Conservation (phyloP, 2,888 invertebrate genomes). For the Gortyna flavago region DNA sequence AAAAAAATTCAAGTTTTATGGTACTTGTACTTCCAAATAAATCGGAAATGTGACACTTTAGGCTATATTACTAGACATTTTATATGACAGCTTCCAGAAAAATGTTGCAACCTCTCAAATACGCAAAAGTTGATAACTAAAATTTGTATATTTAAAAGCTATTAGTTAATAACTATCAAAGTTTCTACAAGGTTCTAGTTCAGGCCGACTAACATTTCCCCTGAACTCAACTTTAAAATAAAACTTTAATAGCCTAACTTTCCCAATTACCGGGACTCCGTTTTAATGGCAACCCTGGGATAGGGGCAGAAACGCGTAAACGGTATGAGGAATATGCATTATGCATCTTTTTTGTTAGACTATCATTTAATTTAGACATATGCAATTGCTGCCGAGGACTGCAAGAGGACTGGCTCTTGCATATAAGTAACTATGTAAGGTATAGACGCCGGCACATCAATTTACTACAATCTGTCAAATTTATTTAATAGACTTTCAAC, state of each 20-base stretch:
- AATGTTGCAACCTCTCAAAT: no score
- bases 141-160: neutral
- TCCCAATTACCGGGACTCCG: slow-evolving; percentile 41
- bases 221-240: slow-evolving; percentile 40
- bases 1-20: no score
- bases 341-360: slow-evolving; percentile 1
- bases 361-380: neutral
- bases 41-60: no score
- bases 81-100: no score
- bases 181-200: neutral
- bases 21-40: no score
- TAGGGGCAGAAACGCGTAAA: neutral
- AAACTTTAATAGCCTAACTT: slow-evolving; percentile 50
- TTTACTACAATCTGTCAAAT: no score
- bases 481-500: no score
- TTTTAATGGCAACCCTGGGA: slow-evolving; percentile 39
- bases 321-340: slow-evolving; percentile 11
- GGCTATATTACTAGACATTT: no score
- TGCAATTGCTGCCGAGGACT: neutral
- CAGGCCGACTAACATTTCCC: slow-evolving; percentile 8
- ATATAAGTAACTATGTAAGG: neutral
- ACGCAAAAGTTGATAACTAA: no score
- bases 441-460: no score
- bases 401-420: neutral
- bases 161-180: slow-evolving; percentile 17